phyloP scores from a whole-genome alignment of 2,797 vertebrate genomes.

The Buphagus erythrorhynchus region DNA sequence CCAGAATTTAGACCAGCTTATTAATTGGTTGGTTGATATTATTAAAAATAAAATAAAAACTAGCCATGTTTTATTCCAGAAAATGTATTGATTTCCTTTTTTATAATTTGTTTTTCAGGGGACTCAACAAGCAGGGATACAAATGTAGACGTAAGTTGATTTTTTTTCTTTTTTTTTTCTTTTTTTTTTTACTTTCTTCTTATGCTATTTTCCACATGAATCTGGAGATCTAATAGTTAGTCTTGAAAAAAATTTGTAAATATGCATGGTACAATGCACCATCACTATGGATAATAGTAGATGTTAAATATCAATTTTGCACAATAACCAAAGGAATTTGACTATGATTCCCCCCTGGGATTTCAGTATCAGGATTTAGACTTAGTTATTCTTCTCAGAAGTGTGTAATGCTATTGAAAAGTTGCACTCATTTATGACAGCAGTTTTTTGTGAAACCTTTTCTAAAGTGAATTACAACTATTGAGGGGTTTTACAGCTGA shows the following conservation, averaged over 20 bases:
- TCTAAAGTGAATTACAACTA: neutral
- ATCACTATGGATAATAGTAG: neutral
- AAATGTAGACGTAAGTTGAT: constrained; percentile 95
- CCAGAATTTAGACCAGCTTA: neutral
- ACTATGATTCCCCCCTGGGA: neutral
- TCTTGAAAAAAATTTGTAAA: neutral
- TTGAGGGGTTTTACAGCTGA: neutral
- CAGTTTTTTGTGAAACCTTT: neutral
- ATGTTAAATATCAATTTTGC: neutral
- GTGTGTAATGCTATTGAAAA: neutral
- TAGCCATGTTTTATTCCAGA: neutral
- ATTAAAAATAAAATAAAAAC: neutral
- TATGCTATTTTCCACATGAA: neutral
- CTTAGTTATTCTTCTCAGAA: neutral
- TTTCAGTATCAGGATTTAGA: neutral
- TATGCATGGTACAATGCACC: neutral
- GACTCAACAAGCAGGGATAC: constrained; percentile 98
- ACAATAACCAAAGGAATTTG: neutral
- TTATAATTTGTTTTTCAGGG: constrained; percentile 82
- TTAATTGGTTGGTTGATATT: neutral
- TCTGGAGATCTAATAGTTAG: neutral
- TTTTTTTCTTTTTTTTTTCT: neutral
- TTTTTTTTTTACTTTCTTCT: neutral
- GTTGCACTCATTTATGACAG: neutral
- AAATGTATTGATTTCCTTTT: neutral